Conservation (phyloP, 2,888 invertebrate species). For the Drosophila melanocephala region DNA sequence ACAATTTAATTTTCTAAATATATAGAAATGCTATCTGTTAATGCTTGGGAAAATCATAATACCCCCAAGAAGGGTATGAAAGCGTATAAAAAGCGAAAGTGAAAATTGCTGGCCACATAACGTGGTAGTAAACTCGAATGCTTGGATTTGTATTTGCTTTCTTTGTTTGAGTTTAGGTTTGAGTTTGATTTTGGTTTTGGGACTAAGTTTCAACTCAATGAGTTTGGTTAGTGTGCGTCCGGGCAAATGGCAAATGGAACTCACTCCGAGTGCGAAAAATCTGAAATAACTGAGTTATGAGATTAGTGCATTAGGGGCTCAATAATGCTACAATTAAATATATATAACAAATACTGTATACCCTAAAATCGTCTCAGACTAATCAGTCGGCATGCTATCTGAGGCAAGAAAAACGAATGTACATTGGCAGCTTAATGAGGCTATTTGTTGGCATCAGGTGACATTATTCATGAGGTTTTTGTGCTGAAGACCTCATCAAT, state of each 20-base stretch:
- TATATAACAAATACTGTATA: constrained; percentile 6
- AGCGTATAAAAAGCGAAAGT: not conserved
- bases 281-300: constrained; percentile 15
- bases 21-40: not conserved
- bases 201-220: not conserved
- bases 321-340: constrained; percentile 6
- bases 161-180: not conserved
- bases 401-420: constrained; percentile 26
- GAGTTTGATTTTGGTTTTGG: not conserved
- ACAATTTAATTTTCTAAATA: not conserved
- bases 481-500: constrained; percentile 1
- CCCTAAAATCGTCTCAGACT: not conserved
- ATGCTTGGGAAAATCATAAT: not conserved
- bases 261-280: not conserved
- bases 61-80: not conserved
- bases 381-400: not conserved
- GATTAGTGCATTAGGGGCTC: not conserved
- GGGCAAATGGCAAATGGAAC: not conserved
- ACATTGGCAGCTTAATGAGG: constrained; percentile 44
- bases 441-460: constrained; percentile 55
- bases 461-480: constrained; percentile 52
- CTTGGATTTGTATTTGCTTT: not conserved
- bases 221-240: constrained; percentile 1
- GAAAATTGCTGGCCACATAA: not conserved
- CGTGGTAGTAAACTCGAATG: constrained; percentile 11